Evolutionary conservation across 2,113 vertebrate genomes (phyloP).

Genomic region (Lophochroa leadbeateri): DNA sequence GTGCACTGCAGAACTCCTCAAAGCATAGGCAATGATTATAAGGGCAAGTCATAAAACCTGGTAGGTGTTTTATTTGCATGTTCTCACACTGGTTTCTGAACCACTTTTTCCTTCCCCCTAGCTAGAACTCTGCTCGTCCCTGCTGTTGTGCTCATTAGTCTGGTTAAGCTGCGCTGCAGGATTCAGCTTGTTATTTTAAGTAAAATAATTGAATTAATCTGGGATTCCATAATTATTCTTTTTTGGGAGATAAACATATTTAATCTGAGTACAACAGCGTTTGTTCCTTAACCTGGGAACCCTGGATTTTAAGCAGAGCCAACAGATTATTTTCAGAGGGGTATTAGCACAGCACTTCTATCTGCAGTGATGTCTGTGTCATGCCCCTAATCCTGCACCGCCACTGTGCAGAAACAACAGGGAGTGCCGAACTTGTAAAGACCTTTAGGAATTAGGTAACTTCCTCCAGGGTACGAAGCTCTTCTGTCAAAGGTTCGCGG

Average conservation of each 20-base stretch:
- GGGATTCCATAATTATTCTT: neutral
- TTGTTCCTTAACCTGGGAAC: neutral
- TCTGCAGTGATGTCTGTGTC: neutral
- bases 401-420: slow-evolving; percentile 45
- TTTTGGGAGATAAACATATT: neutral
- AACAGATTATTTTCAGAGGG: slow-evolving; percentile 5
- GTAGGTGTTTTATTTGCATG: slow-evolving; percentile 18
- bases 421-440: neutral
- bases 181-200: slow-evolving; percentile 35
- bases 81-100: slow-evolving; percentile 64
- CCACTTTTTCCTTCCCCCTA: slow-evolving; percentile 23
- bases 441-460: slow-evolving; percentile 48
- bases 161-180: slow-evolving; percentile 44
- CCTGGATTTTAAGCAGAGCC: neutral
- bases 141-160: slow-evolving; percentile 54
- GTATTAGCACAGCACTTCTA: neutral
- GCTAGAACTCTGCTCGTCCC: neutral
- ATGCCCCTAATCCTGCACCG: slow-evolving; percentile 1
- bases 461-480: slow-evolving; percentile 26
- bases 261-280: neutral
- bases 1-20: neutral
- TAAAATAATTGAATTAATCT: slow-evolving; percentile 46
- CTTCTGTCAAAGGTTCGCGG: slow-evolving; percentile 5
- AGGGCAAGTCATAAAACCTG: neutral
- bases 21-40: neutral